Base-by-base conservation (phyloP, 37 sponge, comb jelly and placozoan genomes). In the Haliclona indistincta region DNA sequence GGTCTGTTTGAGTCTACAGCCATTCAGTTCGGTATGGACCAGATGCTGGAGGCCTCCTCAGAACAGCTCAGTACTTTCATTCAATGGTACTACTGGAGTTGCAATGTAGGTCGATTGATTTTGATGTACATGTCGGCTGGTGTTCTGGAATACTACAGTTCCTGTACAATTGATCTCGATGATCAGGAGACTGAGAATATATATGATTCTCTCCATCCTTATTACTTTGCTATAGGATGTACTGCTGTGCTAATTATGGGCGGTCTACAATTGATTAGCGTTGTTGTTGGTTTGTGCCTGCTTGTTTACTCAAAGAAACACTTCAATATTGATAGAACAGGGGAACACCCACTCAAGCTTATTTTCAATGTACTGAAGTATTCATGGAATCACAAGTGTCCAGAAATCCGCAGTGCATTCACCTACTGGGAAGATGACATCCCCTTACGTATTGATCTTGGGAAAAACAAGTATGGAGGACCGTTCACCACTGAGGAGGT, bases 31-130 rank as follows among this genome's bases (percentile, higher is more conserved):
- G 60, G 60, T 25, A 58, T 26, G 7, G 60, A 58, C n/a, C 60
- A 58, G 28, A 6, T 58, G 6, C 60, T 58, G 7, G 11, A 25
- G 11, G 60, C 60, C 11, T 58, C 60, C 25, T 58, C 60, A n/a
- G 60, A 58, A 25, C 60, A 58, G n/a, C 60, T 58, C 28, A 58
- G 60, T n/a, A 58, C 6, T 26, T 58, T 58, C 28, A 26, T 58
- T 25, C 60, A 58, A 7, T 58, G 60, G 60, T 58, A 20, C 11
- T 58, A 25, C 28, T 58, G 60, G 60, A n/a, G n/a, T n/a, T n/a
- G n/a, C n/a, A n/a, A n/a, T n/a, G n/a, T n/a, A n/a, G n/a, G n/a
- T n/a, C n/a, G n/a, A n/a, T n/a, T n/a, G n/a, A n/a, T n/a, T n/a
- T n/a, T n/a, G n/a, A n/a, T n/a, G n/a, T n/a, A n/a, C n/a, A 11